phyloP scores from a whole-genome alignment of 2,888 invertebrate species.

The Athripsodes cinereus region DNA sequence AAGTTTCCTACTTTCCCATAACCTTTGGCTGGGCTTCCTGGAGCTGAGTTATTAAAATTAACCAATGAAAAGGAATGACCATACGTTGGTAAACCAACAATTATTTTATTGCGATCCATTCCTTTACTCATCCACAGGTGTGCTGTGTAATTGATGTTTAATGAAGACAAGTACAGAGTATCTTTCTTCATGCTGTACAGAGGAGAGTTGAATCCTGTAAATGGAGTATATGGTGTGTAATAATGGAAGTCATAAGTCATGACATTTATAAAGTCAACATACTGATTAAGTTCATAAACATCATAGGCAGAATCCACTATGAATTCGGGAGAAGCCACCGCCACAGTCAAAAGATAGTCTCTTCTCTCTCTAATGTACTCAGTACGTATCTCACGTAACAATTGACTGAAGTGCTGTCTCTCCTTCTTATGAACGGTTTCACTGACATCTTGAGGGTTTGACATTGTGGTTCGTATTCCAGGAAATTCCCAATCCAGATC shows the following conservation, averaged over 20 bases:
- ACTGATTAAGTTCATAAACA: conserved; percentile 69
- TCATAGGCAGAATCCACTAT: conserved; percentile 75
- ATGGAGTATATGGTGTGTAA: conserved; percentile 67
- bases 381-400: conserved; percentile 65
- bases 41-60: conserved; percentile 58
- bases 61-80: conserved; percentile 72
- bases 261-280: conserved; percentile 79
- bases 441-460: background rate
- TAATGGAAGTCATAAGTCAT: conserved; percentile 91
- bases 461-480: conserved; percentile 41
- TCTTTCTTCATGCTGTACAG: conserved; percentile 59
- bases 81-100: conserved; percentile 83
- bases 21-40: conserved; percentile 66
- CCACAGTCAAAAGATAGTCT: conserved; percentile 63
- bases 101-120: conserved; percentile 68
- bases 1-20: conserved; percentile 60
- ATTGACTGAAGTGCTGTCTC: conserved; percentile 66
- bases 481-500: conserved; percentile 90
- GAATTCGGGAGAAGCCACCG: conserved; percentile 71
- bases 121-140: conserved; percentile 72
- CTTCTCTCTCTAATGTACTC: conserved; percentile 56
- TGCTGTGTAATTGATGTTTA: conserved; percentile 78
- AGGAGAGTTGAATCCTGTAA: conserved; percentile 82
- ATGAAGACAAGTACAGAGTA: conserved; percentile 56
- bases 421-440: conserved; percentile 39